A percentile compares a stretch with the other conserved stretches of the same genome.
Conservation (phyloP, 2,797 vertebrate genomes). For the Pempheris klunzingeri region DNA sequence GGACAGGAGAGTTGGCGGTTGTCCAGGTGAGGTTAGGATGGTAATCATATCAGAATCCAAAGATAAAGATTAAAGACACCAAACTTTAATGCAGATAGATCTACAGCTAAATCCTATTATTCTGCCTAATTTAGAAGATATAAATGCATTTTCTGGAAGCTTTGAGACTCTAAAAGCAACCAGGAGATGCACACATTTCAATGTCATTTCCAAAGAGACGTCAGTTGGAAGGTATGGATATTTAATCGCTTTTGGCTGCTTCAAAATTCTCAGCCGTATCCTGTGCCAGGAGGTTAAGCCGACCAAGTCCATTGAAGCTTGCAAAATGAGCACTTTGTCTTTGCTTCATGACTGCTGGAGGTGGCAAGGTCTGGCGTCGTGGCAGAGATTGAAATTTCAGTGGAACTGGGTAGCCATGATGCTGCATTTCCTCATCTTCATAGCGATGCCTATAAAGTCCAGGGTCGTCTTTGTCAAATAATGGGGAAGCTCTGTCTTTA, state of each 20-base stretch:
- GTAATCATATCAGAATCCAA: constrained; percentile 29
- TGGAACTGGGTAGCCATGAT: constrained; percentile 29
- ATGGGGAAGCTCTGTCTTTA: constrained; percentile 45
- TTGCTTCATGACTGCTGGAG: constrained; percentile 59
- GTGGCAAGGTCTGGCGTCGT: constrained; percentile 36
- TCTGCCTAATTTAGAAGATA: not conserved
- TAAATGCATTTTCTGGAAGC: constrained; percentile 29
- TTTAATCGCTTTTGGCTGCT: constrained; percentile 62
- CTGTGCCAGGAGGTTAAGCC: constrained; percentile 58
- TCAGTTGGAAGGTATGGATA: constrained; percentile 39
- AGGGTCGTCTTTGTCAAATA: constrained; percentile 31
- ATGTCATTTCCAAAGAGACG: constrained; percentile 39
- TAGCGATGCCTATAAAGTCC: constrained; percentile 40
- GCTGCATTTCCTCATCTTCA: constrained; percentile 40
- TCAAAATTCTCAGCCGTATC: constrained; percentile 45
- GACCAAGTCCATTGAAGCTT: constrained; percentile 55
- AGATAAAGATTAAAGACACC: constrained; percentile 23
- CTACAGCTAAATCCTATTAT: not conserved
- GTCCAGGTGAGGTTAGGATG: constrained; percentile 31
- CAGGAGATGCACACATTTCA: constrained; percentile 3
- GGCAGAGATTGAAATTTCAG: constrained; percentile 59
- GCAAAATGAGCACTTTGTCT: constrained; percentile 58
- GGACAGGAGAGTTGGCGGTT: constrained; percentile 51
- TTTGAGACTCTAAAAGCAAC: constrained; percentile 13
- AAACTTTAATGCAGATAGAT: not conserved